Conservation (phyloP, 2,888 invertebrate genomes). For the Invenusta paracnida region DNA sequence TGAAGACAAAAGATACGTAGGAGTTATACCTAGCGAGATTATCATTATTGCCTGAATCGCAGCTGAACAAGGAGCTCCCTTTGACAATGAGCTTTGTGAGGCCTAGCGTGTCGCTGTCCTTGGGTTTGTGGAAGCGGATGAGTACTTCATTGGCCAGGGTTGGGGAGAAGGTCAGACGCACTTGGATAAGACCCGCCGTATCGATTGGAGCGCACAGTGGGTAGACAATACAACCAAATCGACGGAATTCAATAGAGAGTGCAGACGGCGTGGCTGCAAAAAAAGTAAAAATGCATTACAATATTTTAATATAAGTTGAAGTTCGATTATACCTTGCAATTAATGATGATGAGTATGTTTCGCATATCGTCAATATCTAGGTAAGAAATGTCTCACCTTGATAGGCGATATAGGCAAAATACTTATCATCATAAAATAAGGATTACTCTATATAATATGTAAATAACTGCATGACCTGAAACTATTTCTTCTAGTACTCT, state of each 20-base stretch:
- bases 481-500: too few species aligned
- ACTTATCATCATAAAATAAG: too few species aligned
- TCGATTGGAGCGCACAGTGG: slow-evolving; percentile 79
- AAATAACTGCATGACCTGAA: too few species aligned
- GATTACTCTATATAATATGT: too few species aligned
- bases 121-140: slow-evolving; percentile 36
- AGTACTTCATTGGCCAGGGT: slow-evolving; percentile 41
- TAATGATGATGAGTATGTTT: neutral
- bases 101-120: neutral
- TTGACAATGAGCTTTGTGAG: neutral
- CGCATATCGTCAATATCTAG: neutral
- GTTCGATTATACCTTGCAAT: too few species aligned
- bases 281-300: neutral
- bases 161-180: neutral
- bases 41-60: neutral
- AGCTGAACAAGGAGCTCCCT: neutral
- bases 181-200: slow-evolving; percentile 68
- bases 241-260: slow-evolving; percentile 77
- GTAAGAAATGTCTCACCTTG: neutral
- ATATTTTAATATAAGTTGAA: too few species aligned
- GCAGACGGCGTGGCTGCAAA: slow-evolving; percentile 73
- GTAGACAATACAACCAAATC: slow-evolving; percentile 68
- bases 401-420: too few species aligned
- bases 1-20: slow-evolving; percentile 46
- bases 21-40: neutral